These are phyloP conservation scores for Lagodon rhomboides DNA, from an alignment of 2,797 vertebrate species.

Conservation along the genomic window DNA sequence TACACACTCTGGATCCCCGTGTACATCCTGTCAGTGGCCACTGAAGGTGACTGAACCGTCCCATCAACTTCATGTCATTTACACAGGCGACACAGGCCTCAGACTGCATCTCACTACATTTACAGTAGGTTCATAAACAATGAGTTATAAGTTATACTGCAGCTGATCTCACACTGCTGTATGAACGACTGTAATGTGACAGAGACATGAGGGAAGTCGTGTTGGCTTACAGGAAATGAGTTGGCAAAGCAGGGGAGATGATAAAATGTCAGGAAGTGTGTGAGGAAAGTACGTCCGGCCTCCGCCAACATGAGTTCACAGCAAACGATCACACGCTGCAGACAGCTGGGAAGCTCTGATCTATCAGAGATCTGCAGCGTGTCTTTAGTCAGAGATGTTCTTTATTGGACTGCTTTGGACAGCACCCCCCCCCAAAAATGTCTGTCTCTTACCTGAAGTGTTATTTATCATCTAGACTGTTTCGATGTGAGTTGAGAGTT, in stretches of 20 bases:
- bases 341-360: neutral
- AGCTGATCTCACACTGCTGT: neutral
- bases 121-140: too few relatives aligned
- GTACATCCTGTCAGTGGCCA: constrained; percentile 89
- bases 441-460: too few relatives aligned
- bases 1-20: constrained; percentile 90
- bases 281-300: constrained; percentile 36
- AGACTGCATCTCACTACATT: neutral
- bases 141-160: neutral
- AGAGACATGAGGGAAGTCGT: neutral
- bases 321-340: neutral
- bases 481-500: too few relatives aligned
- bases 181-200: neutral
- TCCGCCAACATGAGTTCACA: neutral
- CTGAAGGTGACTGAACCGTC: constrained; percentile 86
- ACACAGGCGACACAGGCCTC: neutral
- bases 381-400: neutral
- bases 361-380: neutral
- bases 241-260: constrained; percentile 33
- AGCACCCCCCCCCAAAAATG: too few relatives aligned
- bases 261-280: constrained; percentile 63
- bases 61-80: accelerated
- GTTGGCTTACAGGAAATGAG: constrained; percentile 60
- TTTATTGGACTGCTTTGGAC: neutral
- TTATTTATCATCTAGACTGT: too few relatives aligned